phyloP scores from a whole-genome alignment of 2,888 invertebrate genomes.

The Macroteleia sp. region DNA sequence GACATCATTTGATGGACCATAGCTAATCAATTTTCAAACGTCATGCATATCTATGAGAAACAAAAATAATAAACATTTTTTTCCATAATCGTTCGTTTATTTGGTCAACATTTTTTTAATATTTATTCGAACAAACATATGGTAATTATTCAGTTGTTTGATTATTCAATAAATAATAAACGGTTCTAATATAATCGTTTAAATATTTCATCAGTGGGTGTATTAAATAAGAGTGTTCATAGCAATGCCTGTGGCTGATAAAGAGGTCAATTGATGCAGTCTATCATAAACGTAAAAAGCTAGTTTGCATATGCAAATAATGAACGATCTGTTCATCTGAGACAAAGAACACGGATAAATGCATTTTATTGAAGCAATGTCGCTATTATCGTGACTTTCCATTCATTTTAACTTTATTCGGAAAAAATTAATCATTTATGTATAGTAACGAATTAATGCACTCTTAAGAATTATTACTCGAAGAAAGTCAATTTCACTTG shows the following conservation, averaged over 20 bases:
- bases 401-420: conserved; percentile 42
- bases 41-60: not conserved
- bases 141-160: not conserved
- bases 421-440: conserved; percentile 22
- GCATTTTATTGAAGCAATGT: conserved; percentile 52
- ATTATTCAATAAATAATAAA: conserved; percentile 17
- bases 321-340: conserved; percentile 58
- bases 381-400: conserved; percentile 47
- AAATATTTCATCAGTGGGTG: conserved; percentile 33
- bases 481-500: too few relatives aligned
- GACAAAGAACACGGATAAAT: conserved; percentile 60
- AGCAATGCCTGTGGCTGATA: conserved; percentile 38
- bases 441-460: conserved; percentile 25
- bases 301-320: conserved; percentile 57
- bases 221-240: conserved; percentile 28
- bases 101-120: not conserved
- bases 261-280: conserved; percentile 53
- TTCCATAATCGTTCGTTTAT: not conserved
- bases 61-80: conserved; percentile 17
- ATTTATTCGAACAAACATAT: not conserved
- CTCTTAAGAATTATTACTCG: too few relatives aligned
- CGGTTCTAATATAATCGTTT: conserved; percentile 8
- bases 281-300: conserved; percentile 50
- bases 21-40: conserved; percentile 14
- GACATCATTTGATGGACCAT: conserved; percentile 13